Percentiles rank a stretch among this genome's conserved stretches.
Conservation (phyloP, 2,113 vertebrate species). For the Paralichthys olivaceus region DNA sequence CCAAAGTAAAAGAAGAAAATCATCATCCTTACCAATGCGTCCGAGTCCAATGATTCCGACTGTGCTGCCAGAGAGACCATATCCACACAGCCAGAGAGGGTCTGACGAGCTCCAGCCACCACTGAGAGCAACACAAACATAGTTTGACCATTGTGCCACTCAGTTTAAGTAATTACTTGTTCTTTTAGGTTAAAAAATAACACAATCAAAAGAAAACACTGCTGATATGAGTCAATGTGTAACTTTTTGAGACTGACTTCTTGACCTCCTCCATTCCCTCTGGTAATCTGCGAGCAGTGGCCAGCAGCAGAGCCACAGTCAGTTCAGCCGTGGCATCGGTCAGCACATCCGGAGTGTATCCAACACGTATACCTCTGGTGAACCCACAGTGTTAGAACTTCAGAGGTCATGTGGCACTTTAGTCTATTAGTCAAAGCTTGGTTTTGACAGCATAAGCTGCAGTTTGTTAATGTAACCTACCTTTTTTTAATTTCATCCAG, state of each 20-base stretch:
- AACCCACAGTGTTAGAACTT: not conserved
- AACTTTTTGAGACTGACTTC: conserved; percentile 60
- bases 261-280: conserved; percentile 82
- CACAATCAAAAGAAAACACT: not conserved
- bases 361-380: conserved; percentile 83
- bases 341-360: conserved; percentile 80
- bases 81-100: conserved; percentile 81
- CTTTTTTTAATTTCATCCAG: conserved; percentile 79
- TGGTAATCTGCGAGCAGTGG: conserved; percentile 82
- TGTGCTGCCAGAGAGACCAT: conserved; percentile 81
- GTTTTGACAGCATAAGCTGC: not conserved
- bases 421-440: not conserved
- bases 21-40: conserved; percentile 78
- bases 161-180: not conserved
- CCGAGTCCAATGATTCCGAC: conserved; percentile 86
- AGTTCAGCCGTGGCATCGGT: conserved; percentile 82
- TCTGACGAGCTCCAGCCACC: conserved; percentile 84
- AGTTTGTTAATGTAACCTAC: conserved; percentile 39
- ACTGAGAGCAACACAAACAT: conserved; percentile 54
- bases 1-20: not conserved
- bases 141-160: not conserved
- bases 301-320: conserved; percentile 82
- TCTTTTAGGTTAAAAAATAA: conserved; percentile 6
- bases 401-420: not conserved
- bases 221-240: conserved; percentile 8